Evolutionary conservation across 2,888 invertebrate species (phyloP), one percentile per base, ranked within the genome.

Genomic region (Amblyteles armatorius): DNA sequence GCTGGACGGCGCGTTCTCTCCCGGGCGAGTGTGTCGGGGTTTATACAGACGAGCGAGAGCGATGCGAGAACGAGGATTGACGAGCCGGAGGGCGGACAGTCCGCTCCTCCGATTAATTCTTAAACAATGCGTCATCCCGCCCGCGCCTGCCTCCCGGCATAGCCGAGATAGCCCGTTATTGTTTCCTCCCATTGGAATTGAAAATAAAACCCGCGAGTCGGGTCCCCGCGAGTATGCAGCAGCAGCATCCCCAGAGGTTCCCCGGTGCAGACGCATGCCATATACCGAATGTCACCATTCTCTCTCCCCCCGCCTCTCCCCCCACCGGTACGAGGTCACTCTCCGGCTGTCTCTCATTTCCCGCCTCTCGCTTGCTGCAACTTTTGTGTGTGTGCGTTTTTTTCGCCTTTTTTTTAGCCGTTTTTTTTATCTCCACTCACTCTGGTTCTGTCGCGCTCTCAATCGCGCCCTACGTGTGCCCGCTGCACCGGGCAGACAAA

Each of bases 121-220:
- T 91, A 90, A 91, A 92, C 91, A 91, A 91, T 91, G 89, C 90
- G 87, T 89, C 89, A 91, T 91, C 90, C 84, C 83, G 82, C 79
- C 69, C 87, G 83, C 87, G 88, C 79, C 80, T 82, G 78, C 82
- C 79, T 83, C 84, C 72, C 72, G 86, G 50, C 33, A 83, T 82
- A 67, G 86, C 80, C 86, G 84, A 86, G 85, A 79, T 80, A 79
- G 88, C 88, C 52, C 86, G 86, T 90, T 90, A 90, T 90, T 90
- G 90, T 90, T 83, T 87, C 80, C 85, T 74, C 86, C 82, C 87
- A 87, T 88, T 86, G 89, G 89, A 90, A 91, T 91, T 90, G 91
- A 90, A 91, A 90, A 91, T 91, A 91, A 91, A 92, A 91, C 91
- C 90, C 89, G 89, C 86, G 87, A 86, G 65, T 80, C 65, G 26